These are phyloP conservation scores for Rotaria macrura DNA, from an alignment of 2,888 invertebrate genomes.

Conservation along the genomic window DNA sequence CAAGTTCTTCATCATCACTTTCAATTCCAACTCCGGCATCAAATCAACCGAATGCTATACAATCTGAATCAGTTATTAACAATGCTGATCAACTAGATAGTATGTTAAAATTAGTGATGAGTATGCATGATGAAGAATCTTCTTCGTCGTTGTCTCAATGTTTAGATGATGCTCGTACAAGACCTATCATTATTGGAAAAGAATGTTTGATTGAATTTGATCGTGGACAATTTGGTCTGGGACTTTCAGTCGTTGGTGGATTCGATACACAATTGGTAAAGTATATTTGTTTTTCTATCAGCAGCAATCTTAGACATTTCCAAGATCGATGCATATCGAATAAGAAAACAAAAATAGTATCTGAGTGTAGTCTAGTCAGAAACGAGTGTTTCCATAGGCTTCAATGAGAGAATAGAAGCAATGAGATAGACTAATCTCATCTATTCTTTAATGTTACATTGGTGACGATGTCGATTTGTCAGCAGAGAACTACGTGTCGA, in stretches of 20 bases:
- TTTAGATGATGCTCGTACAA: constrained; percentile 25
- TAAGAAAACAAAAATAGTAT: too few species aligned
- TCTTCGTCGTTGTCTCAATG: too few species aligned
- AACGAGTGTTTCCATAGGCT: too few species aligned
- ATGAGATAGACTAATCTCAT: too few species aligned
- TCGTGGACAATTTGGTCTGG: constrained; percentile 73
- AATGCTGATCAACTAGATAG: not conserved
- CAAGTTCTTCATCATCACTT: not conserved
- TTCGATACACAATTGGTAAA: constrained; percentile 66
- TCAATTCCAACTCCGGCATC: not conserved
- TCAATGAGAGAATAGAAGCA: too few species aligned
- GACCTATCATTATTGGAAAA: constrained; percentile 22
- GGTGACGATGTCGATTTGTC: too few species aligned
- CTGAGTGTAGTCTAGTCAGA: too few species aligned
- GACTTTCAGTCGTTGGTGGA: constrained; percentile 79
- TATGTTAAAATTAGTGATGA: not conserved
- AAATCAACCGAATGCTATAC: not conserved
- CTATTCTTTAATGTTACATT: too few species aligned
- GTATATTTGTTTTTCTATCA: too few species aligned
- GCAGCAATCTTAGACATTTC: too few species aligned
- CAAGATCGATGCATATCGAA: too few species aligned
- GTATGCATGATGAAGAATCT: not conserved
- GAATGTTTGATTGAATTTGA: constrained; percentile 81
- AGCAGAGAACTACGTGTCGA: too few species aligned
- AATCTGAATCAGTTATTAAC: not conserved